phyloP scores from a whole-genome alignment of 2,797 vertebrate genomes.

The Tarsius wallacei region DNA sequence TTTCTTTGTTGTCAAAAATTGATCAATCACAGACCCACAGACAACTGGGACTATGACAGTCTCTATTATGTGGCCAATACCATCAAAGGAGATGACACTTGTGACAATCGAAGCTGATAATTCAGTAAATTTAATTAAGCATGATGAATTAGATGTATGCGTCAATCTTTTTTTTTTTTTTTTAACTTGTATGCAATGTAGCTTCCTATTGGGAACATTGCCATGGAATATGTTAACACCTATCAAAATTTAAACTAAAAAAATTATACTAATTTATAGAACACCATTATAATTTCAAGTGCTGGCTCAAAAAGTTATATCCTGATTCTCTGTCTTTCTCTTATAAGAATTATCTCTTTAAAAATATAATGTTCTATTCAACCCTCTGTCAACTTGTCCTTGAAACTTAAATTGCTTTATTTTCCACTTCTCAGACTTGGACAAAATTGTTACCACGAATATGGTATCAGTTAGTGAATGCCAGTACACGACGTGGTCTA shows the following conservation, averaged over 20 bases:
- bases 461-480: slow-evolving; percentile 65
- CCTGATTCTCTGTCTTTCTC: slow-evolving; percentile 40
- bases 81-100: slow-evolving; percentile 88
- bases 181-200: not conserved
- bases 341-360: slow-evolving; percentile 50
- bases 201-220: slow-evolving; percentile 69
- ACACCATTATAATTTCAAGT: slow-evolving; percentile 53
- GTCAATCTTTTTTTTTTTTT: slow-evolving; percentile 83
- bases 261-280: slow-evolving; percentile 43
- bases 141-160: slow-evolving; percentile 90
- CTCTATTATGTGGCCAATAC: slow-evolving; percentile 83
- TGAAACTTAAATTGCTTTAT: slow-evolving; percentile 71
- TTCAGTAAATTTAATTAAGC: slow-evolving; percentile 93
- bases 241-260: slow-evolving; percentile 71
- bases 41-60: slow-evolving; percentile 84
- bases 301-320: slow-evolving; percentile 56
- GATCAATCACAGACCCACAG: slow-evolving; percentile 85
- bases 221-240: not conserved
- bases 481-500: not conserved
- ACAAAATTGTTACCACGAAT: slow-evolving; percentile 35
- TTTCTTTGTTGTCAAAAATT: slow-evolving; percentile 87
- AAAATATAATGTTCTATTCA: slow-evolving; percentile 47
- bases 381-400: slow-evolving; percentile 51
- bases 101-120: slow-evolving; percentile 89
- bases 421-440: slow-evolving; percentile 9